These are phyloP conservation scores for Tanypteryx hageni DNA, from an alignment of 2,888 invertebrate species.

Conservation along the genomic window DNA sequence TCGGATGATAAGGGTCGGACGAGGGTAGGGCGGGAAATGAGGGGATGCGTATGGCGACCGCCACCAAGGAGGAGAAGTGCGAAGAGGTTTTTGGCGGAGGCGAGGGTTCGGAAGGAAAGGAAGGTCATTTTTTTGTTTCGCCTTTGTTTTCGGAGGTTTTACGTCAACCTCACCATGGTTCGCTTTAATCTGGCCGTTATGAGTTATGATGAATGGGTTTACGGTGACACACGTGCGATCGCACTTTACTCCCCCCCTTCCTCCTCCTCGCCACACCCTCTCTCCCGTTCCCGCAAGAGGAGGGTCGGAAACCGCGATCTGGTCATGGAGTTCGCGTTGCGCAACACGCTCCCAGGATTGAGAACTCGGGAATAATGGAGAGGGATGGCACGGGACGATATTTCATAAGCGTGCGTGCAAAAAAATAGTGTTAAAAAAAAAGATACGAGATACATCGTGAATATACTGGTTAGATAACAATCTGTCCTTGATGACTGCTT, in stretches of 20 bases:
- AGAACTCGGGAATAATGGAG: constrained; percentile 23
- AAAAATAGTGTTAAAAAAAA: not conserved
- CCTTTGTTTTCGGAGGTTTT: constrained; percentile 14
- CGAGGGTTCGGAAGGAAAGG: not conserved
- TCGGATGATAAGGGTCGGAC: not conserved
- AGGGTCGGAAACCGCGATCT: not conserved
- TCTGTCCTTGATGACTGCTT: no score
- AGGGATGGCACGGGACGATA: no score
- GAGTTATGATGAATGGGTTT: constrained; percentile 29
- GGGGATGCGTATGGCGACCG: not conserved
- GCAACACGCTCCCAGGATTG: not conserved
- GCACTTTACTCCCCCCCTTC: not conserved
- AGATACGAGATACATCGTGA: not conserved
- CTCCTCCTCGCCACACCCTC: not conserved
- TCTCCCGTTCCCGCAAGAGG: no score
- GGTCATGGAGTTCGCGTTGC: not conserved
- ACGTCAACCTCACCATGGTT: constrained; percentile 18
- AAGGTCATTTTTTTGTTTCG: not conserved
- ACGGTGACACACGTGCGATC: constrained; percentile 17
- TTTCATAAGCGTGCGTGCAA: no score
- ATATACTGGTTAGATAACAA: not conserved
- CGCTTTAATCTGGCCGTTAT: constrained; percentile 46
- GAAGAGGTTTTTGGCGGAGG: no score
- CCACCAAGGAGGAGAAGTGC: not conserved
- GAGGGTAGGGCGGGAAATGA: not conserved